A percentile compares a stretch with the other conserved stretches of the same genome.
Evolutionary conservation across 1,140 invertebrate species (phyloP).

Genomic region (Trichogramma pretiosum): DNA sequence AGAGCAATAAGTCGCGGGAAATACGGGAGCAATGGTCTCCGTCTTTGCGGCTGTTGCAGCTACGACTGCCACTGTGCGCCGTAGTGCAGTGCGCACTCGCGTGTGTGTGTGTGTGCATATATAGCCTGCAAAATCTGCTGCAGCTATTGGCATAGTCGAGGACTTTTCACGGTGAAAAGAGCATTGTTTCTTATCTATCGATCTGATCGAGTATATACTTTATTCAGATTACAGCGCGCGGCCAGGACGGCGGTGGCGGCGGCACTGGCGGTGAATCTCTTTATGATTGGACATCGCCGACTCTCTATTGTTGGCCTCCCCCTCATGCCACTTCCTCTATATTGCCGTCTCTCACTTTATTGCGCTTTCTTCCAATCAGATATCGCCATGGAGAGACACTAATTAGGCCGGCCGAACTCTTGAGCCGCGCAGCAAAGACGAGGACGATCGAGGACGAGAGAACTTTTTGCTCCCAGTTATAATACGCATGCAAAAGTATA

Average conservation of each 20-base stretch:
- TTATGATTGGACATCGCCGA: conserved; percentile 42
- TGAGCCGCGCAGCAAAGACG: conserved; percentile 6
- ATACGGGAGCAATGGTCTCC: too few species aligned
- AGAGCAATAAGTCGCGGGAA: conserved; percentile 12
- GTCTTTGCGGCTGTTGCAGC: too few species aligned
- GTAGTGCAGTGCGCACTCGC: not conserved
- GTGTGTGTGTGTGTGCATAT: too few species aligned
- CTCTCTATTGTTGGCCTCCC: conserved; percentile 23
- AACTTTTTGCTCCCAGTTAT: too few species aligned
- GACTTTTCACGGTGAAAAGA: conserved; percentile 29
- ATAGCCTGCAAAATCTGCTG: too few species aligned
- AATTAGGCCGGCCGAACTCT: conserved; percentile 17
- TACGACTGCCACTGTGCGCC: too few species aligned
- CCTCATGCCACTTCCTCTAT: too few species aligned
- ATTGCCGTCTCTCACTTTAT: conserved; percentile 17
- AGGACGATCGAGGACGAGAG: too few species aligned
- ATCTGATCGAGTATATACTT: conserved; percentile 47
- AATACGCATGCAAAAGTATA: too few species aligned
- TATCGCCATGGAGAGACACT: conserved; percentile 17
- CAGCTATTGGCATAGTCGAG: too few species aligned
- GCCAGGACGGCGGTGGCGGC: conserved; percentile 24
- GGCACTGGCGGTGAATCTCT: conserved; percentile 34
- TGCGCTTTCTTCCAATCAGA: conserved; percentile 18
- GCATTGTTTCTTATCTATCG: conserved; percentile 48
- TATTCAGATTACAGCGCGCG: conserved; percentile 39